Base-by-base conservation (phyloP, 2,797 vertebrate genomes). In the Microhierax caerulescens region DNA sequence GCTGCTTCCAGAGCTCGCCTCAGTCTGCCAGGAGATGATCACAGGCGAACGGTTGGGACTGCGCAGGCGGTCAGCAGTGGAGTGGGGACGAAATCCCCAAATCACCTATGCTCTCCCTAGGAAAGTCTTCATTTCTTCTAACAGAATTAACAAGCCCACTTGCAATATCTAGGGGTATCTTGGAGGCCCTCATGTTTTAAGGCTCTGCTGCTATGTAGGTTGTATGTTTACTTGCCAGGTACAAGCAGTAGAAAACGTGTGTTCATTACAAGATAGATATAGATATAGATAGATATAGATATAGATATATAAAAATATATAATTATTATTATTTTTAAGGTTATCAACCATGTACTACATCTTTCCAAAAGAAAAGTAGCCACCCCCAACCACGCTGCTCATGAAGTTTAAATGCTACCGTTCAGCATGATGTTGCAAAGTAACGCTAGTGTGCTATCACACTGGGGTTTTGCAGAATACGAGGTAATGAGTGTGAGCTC, bases 41-140 rank as follows among this genome's bases (percentile, higher is more conserved):
- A 4, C 8, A 7, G 20, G 48, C 1, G 41, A 60, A 41, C 10
- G 25, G n/a, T 0, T 34, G 65, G 36, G 5, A 11, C 7, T 63
- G 22, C 51, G 11, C 11, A 74, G 19, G 2, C 41, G 54, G 15
- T 4, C 11, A 3, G 22, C 3, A 11, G 3, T 23, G 11, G 34
- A n/a, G 15, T 1, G 3, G 45, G 39, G 13, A 72, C 22, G 11
- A 69, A 47, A 82, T 63, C 28, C 5, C 20, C 24, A 64, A 64
- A 45, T 25, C 32, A 10, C 17, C 41, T 78, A 50, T 64, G 2
- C 3, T 32, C 11, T 32, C n/a, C 68, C 14, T 24, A 34, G 36
- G 16, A 73, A 63, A 91, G 67, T 15, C 28, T 48, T 18, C 0
- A 23, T 87, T 85, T 73, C 10, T 67, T 27, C n/a, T 45, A 5